Conservation (phyloP, 2,888 invertebrate genomes). For the Erannis defoliaria region DNA sequence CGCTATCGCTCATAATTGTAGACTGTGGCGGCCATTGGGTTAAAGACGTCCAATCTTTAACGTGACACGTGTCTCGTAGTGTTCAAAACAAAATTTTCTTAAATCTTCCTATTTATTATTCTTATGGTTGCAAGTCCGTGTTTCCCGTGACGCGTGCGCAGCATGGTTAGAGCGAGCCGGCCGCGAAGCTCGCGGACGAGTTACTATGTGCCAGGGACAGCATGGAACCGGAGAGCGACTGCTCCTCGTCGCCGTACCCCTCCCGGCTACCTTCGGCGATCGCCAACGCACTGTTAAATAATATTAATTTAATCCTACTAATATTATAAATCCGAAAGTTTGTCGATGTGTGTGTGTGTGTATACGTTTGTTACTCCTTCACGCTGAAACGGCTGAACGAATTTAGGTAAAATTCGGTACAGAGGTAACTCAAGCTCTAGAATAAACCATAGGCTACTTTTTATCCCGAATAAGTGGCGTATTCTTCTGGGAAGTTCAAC, state of each 20-base stretch:
- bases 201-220: conserved; percentile 97
- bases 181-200: conserved; percentile 96
- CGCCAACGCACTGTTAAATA: conserved; percentile 91
- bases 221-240: conserved; percentile 97
- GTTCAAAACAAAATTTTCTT: background rate
- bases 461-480: no score
- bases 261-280: conserved; percentile 96
- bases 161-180: conserved; percentile 89
- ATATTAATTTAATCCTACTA: conserved; percentile 1
- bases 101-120: conserved; percentile 17
- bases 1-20: no score
- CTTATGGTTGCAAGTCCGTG: conserved; percentile 7
- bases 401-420: no score
- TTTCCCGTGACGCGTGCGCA: conserved; percentile 11
- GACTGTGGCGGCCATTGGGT: no score
- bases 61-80: background rate
- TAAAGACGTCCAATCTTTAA: background rate
- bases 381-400: no score
- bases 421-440: no score
- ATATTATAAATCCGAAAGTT: no score
- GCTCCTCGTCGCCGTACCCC: conserved; percentile 95
- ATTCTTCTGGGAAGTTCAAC: no score
- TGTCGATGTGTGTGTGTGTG: no score
- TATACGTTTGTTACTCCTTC: no score
- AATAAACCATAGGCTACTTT: no score